Evolutionary conservation across 2,888 invertebrate genomes (phyloP).

Genomic region (Chaetogeoica ovagalla): DNA sequence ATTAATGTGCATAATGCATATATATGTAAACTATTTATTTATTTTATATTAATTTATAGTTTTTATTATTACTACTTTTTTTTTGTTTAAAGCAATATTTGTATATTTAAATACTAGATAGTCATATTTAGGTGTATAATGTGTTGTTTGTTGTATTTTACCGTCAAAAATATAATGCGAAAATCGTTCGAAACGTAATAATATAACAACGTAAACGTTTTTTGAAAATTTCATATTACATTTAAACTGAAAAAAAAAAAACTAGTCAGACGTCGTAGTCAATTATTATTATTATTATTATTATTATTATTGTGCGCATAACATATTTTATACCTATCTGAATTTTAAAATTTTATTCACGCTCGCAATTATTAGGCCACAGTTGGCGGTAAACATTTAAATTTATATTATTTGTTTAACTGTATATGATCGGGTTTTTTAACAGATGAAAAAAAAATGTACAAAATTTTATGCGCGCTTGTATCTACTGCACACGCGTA

Average conservation of each 20-base stretch:
- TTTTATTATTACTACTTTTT: too few species aligned
- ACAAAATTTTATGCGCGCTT: slow-evolving; percentile 1
- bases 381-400: slow-evolving; percentile 44
- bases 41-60: too few species aligned
- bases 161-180: too few species aligned
- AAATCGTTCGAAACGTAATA: too few species aligned
- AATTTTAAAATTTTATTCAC: slow-evolving; percentile 45
- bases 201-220: not conserved
- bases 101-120: too few species aligned
- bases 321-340: slow-evolving; percentile 42
- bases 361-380: slow-evolving; percentile 18
- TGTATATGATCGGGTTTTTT: slow-evolving; percentile 38
- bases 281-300: too few species aligned
- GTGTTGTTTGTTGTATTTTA: not conserved
- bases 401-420: slow-evolving; percentile 45
- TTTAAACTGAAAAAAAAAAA: slow-evolving; percentile 26
- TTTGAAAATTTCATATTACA: slow-evolving; percentile 24
- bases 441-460: slow-evolving; percentile 10
- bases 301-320: slow-evolving; percentile 22
- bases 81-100: too few species aligned
- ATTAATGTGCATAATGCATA: too few species aligned
- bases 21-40: too few species aligned
- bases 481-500: not conserved
- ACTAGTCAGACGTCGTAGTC: slow-evolving; percentile 12
- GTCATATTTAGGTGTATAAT: not conserved